Evolutionary conservation across 2,797 vertebrate species (phyloP).

Genomic region (Momotus momota): DNA sequence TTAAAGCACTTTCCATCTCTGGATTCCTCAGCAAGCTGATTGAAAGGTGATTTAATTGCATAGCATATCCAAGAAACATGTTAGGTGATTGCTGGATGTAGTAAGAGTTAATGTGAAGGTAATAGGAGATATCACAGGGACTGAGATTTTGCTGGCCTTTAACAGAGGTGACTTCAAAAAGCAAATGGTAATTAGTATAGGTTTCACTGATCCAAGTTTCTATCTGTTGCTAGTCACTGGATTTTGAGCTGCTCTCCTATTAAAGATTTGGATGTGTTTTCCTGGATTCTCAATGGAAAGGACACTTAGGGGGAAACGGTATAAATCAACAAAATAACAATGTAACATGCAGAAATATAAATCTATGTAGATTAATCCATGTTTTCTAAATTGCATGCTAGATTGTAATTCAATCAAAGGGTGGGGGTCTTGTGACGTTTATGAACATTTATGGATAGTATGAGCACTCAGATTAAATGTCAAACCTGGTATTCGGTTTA

Average conservation of each 20-base stretch:
- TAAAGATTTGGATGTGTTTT: slow-evolving; percentile 46
- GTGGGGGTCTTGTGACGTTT: slow-evolving; percentile 66
- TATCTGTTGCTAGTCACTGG: slow-evolving; percentile 9
- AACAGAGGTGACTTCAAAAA: slow-evolving; percentile 62
- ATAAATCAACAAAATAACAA: slow-evolving; percentile 71
- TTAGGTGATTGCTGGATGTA: slow-evolving; percentile 47
- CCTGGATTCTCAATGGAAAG: slow-evolving; percentile 49
- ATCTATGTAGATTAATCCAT: slow-evolving; percentile 73
- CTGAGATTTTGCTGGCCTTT: slow-evolving; percentile 60
- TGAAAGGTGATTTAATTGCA: slow-evolving; percentile 59
- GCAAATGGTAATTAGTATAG: slow-evolving; percentile 51
- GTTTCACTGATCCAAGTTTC: slow-evolving; percentile 46
- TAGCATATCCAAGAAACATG: slow-evolving; percentile 40
- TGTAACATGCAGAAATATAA: slow-evolving; percentile 76
- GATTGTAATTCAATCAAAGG: slow-evolving; percentile 76
- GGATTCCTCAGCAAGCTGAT: slow-evolving; percentile 31
- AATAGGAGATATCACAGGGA: slow-evolving; percentile 59
- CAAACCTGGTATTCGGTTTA: slow-evolving; percentile 72
- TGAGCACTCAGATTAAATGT: slow-evolving; percentile 76
- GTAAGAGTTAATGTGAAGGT: slow-evolving; percentile 41
- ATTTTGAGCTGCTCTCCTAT: slow-evolving; percentile 29
- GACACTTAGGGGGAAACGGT: slow-evolving; percentile 31
- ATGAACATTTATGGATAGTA: slow-evolving; percentile 76
- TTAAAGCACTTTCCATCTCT: slow-evolving; percentile 41
- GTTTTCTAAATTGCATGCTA: slow-evolving; percentile 69